Conservation (phyloP, 2,113 vertebrate genomes). For the Carollia perspicillata region DNA sequence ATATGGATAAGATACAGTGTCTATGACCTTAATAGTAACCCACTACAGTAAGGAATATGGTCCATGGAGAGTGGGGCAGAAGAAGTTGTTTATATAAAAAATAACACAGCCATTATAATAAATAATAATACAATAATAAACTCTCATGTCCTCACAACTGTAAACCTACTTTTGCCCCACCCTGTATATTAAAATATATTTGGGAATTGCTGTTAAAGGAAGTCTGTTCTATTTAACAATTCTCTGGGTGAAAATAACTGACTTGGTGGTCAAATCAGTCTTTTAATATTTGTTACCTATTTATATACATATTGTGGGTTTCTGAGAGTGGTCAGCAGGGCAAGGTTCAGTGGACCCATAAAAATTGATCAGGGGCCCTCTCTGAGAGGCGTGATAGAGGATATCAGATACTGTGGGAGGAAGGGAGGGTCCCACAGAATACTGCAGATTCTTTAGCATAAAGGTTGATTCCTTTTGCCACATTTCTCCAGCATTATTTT, state of each 20-base stretch:
- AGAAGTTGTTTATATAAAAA: not conserved
- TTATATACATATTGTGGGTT: slow-evolving; percentile 13
- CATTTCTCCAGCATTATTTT: slow-evolving; percentile 1
- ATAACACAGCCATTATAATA: not conserved
- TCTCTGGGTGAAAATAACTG: not conserved
- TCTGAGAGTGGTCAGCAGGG: not conserved
- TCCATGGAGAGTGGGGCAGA: not conserved
- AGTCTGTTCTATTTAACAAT: slow-evolving; percentile 20
- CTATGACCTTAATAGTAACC: not conserved
- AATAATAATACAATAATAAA: not conserved
- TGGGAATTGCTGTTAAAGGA: slow-evolving; percentile 36
- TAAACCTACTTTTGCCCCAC: not conserved
- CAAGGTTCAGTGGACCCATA: slow-evolving; percentile 1
- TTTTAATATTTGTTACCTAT: slow-evolving; percentile 36
- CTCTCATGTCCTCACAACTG: not conserved
- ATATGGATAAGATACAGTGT: not conserved
- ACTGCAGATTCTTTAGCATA: not conserved
- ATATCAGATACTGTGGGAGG: not conserved
- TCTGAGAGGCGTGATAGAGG: not conserved
- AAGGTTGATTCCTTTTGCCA: not conserved
- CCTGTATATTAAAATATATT: not conserved
- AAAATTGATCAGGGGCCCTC: not conserved
- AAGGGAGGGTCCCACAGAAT: not conserved
- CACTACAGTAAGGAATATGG: slow-evolving; percentile 6
- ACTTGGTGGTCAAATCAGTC: not conserved